phyloP scores from a whole-genome alignment of 2,888 invertebrate species.

The Glaucopsyche alexis region DNA sequence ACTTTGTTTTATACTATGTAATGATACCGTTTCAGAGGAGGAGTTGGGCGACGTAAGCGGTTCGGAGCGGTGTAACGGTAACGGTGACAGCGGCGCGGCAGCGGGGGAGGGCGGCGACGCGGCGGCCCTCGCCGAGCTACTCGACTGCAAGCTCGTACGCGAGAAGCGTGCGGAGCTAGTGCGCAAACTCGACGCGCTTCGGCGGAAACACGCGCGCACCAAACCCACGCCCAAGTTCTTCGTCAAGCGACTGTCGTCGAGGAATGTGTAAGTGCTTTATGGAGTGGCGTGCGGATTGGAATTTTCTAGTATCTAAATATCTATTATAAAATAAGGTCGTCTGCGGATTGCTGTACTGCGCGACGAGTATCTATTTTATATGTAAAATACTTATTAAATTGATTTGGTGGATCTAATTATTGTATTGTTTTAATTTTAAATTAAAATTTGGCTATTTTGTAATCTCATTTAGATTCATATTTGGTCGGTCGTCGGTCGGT shows the following conservation, averaged over 20 bases:
- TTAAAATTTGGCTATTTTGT: too few relatives aligned
- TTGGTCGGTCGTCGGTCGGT: too few relatives aligned
- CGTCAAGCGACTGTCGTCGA: slow-evolving; percentile 87
- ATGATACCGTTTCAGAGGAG: neutral
- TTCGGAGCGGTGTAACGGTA: slow-evolving; percentile 41
- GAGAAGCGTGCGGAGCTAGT: slow-evolving; percentile 92
- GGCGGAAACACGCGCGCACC: slow-evolving; percentile 90
- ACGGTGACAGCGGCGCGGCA: slow-evolving; percentile 42
- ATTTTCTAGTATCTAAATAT: too few relatives aligned
- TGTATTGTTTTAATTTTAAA: too few relatives aligned
- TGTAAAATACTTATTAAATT: too few relatives aligned
- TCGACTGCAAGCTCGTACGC: slow-evolving; percentile 89
- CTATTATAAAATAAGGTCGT: too few relatives aligned
- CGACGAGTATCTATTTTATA: too few relatives aligned
- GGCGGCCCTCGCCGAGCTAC: slow-evolving; percentile 88
- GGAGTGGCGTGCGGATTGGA: slow-evolving; percentile 57
- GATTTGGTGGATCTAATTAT: too few relatives aligned
- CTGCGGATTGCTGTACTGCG: too few relatives aligned
- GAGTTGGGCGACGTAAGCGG: neutral
- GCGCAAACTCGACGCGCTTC: slow-evolving; percentile 90
- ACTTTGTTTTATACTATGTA: too few relatives aligned
- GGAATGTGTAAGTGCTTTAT: slow-evolving; percentile 84
- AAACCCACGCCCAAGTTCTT: slow-evolving; percentile 85
- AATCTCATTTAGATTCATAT: too few relatives aligned
- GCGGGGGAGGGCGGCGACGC: slow-evolving; percentile 83